Percentiles rank a stretch among this genome's conserved stretches.
These are phyloP conservation scores for Microtus agrestis DNA, from an alignment of 2,797 vertebrate genomes.

Conservation along the genomic window DNA sequence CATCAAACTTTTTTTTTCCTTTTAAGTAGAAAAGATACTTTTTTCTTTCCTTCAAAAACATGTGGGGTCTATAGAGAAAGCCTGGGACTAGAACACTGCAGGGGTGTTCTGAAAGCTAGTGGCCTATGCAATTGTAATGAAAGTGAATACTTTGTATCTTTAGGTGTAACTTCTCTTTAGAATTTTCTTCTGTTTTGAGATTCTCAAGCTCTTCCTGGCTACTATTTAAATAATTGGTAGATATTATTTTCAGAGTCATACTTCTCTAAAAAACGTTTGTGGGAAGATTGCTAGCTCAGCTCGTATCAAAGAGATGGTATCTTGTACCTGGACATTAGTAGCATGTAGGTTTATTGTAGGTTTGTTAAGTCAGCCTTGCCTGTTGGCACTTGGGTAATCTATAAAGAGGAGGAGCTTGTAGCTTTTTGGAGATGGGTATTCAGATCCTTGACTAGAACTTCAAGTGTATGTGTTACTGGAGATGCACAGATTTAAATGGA, in stretches of 20 bases:
- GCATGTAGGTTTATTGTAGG: not conserved
- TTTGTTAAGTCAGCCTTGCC: not conserved
- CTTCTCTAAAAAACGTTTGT: slow-evolving; percentile 18
- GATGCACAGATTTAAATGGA: slow-evolving; percentile 14
- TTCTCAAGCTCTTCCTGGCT: slow-evolving; percentile 54
- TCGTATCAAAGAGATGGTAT: slow-evolving; percentile 51
- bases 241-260: slow-evolving; percentile 51
- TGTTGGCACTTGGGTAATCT: not conserved
- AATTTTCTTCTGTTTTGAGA: slow-evolving; percentile 57
- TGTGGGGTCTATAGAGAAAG: slow-evolving; percentile 44
- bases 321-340: slow-evolving; percentile 39
- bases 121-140: slow-evolving; percentile 60
- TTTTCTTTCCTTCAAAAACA: slow-evolving; percentile 17
- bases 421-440: not conserved
- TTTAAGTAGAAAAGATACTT: slow-evolving; percentile 71
- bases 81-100: slow-evolving; percentile 68
- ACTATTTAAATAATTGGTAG: slow-evolving; percentile 61
- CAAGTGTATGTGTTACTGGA: not conserved
- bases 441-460: slow-evolving; percentile 30
- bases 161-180: slow-evolving; percentile 64
- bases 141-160: slow-evolving; percentile 72
- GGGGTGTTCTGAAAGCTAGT: slow-evolving; percentile 71
- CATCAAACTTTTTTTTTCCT: slow-evolving; percentile 73
- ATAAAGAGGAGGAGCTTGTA: not conserved
- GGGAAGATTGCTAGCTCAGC: slow-evolving; percentile 15